Conservation (phyloP, 2,113 vertebrate species). For the Bubalus kerabau region DNA sequence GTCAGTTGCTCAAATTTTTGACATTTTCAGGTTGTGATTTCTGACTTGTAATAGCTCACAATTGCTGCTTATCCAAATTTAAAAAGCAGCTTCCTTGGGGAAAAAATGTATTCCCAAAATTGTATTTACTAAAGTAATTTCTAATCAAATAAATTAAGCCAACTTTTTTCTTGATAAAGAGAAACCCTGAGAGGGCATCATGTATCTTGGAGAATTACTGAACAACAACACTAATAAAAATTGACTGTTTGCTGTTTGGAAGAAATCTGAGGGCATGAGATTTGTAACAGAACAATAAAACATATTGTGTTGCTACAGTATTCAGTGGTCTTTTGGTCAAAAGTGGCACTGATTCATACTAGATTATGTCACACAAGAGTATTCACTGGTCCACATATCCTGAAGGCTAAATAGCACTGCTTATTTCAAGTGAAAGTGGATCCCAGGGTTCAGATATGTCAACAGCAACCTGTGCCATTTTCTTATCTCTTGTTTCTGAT, state of each 20-base stretch:
- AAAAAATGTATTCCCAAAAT: background rate
- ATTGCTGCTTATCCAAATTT: background rate
- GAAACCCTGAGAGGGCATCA: background rate
- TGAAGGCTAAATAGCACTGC: background rate
- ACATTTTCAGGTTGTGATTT: background rate
- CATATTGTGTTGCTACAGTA: background rate
- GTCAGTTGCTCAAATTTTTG: slow-evolving; percentile 22
- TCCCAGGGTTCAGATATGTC: background rate
- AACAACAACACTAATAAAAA: background rate
- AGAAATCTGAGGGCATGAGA: background rate
- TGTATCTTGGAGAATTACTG: background rate
- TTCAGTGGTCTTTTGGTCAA: background rate
- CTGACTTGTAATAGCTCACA: background rate
- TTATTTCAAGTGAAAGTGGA: background rate
- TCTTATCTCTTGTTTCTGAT: background rate
- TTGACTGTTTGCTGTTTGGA: background rate
- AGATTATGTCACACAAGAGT: background rate
- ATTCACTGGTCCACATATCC: too few species aligned
- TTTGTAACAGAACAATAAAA: background rate
- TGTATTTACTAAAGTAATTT: background rate
- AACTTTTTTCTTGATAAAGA: background rate
- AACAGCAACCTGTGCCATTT: background rate
- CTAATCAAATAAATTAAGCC: background rate
- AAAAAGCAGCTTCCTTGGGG: background rate
- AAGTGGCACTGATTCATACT: background rate